Conservation (phyloP, 2,797 vertebrate genomes). For the Meda fulgida region DNA sequence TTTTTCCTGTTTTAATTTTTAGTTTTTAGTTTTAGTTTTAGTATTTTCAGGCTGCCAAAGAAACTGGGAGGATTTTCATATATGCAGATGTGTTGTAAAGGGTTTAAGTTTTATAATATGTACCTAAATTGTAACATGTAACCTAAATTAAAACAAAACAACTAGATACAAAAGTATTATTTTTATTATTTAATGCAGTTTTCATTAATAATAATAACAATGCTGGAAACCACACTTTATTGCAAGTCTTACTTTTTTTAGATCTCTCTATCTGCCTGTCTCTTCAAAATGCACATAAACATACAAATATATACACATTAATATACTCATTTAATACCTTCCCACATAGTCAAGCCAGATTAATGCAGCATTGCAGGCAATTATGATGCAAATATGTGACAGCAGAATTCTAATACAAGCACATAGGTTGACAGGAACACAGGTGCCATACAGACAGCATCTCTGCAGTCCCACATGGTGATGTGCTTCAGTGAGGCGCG, state of each 20-base stretch:
- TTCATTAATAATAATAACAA: slow-evolving; percentile 11
- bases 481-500: slow-evolving; percentile 72
- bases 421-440: slow-evolving; percentile 78
- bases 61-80: too few relatives aligned
- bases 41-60: not conserved
- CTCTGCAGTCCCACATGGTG: slow-evolving; percentile 69
- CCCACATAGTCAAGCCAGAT: slow-evolving; percentile 55
- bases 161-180: too few relatives aligned
- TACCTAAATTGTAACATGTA: too few relatives aligned
- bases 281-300: slow-evolving; percentile 4
- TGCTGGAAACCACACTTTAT: not conserved
- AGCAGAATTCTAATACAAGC: slow-evolving; percentile 65
- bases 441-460: slow-evolving; percentile 70
- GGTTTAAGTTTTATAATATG: too few relatives aligned
- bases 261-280: not conserved
- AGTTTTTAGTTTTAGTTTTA: not conserved
- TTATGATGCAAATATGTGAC: slow-evolving; percentile 78
- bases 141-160: not conserved
- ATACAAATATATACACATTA: slow-evolving; percentile 35
- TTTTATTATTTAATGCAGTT: not conserved
- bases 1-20: not conserved
- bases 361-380: slow-evolving; percentile 63
- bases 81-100: too few relatives aligned
- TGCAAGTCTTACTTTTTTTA: not conserved
- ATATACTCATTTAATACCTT: slow-evolving; percentile 34